Evolutionary conservation across 2,888 invertebrate species (phyloP).

Genomic region (Ornithoptera priamus): DNA sequence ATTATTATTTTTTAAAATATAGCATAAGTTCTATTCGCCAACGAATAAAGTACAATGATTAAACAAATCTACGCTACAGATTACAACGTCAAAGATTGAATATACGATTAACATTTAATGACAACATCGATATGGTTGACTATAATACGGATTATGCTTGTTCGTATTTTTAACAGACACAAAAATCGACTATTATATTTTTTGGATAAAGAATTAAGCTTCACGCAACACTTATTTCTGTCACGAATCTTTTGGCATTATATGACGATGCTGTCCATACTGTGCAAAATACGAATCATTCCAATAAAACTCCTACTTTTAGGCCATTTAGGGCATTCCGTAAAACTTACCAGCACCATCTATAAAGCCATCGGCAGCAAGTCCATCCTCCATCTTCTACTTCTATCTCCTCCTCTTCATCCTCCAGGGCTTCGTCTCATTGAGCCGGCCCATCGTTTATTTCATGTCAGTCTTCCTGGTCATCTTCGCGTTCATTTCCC

Average conservation of each 20-base stretch:
- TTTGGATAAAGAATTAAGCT: constrained; percentile 11
- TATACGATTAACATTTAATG: background rate
- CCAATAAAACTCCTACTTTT: constrained; percentile 18
- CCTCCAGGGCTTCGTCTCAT: constrained; percentile 10
- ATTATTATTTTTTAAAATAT: constrained; percentile 5
- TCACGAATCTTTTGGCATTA: background rate
- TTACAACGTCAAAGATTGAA: constrained; percentile 8
- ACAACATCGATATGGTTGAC: constrained; percentile 10
- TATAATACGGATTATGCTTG: constrained; percentile 6
- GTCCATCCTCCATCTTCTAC: constrained; percentile 1
- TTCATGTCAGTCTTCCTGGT: constrained; percentile 42
- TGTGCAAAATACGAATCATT: constrained; percentile 16
- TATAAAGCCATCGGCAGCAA: constrained; percentile 40
- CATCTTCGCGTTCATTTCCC: constrained; percentile 37
- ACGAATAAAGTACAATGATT: constrained; percentile 1
- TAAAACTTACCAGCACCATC: constrained; percentile 43
- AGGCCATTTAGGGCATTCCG: constrained; percentile 19
- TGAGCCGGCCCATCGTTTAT: background rate
- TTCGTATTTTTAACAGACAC: constrained; percentile 6
- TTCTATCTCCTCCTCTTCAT: background rate
- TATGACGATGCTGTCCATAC: constrained; percentile 4
- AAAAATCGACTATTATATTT: constrained; percentile 2
- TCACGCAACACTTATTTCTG: constrained; percentile 3
- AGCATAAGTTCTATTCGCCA: background rate
- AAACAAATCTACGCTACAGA: constrained; percentile 7